These are phyloP conservation scores for Tinamus guttatus DNA, from an alignment of 2,113 vertebrate species.

Conservation along the genomic window DNA sequence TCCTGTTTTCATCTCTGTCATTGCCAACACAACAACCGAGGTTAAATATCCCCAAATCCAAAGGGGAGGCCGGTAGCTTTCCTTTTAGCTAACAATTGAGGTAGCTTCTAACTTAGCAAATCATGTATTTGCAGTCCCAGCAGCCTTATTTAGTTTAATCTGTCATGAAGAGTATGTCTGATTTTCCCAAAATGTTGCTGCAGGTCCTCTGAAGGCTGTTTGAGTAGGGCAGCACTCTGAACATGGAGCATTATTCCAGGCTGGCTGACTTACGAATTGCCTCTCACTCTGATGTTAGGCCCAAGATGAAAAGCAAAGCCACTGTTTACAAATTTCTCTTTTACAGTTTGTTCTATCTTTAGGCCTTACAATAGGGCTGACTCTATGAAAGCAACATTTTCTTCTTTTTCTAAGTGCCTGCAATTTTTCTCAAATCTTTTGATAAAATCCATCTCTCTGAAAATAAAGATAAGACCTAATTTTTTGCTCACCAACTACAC, in stretches of 20 bases:
- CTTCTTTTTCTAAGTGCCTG: neutral
- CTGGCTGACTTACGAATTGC: neutral
- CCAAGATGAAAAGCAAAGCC: conserved; percentile 7
- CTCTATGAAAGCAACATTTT: neutral
- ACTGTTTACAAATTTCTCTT: conserved; percentile 25
- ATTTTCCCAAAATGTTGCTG: conserved; percentile 1
- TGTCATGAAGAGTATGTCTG: neutral
- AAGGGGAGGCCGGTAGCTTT: conserved; percentile 7
- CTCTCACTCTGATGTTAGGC: neutral
- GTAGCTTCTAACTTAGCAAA: neutral
- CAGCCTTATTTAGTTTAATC: neutral
- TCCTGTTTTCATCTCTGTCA: conserved; percentile 60
- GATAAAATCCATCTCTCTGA: neutral
- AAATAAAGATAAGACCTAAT: neutral
- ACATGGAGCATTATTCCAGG: neutral
- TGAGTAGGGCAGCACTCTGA: neutral
- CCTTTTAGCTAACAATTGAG: neutral
- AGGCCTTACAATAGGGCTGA: neutral
- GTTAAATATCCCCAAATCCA: conserved; percentile 62
- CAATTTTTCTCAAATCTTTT: neutral
- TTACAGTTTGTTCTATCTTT: conserved; percentile 2
- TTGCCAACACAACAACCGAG: conserved; percentile 54
- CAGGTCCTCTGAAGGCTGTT: conserved; percentile 38
- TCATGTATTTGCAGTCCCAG: neutral
- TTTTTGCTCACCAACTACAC: neutral